A percentile compares a stretch with the other conserved stretches of the same genome.
phyloP scores from a whole-genome alignment of 1,140 invertebrate genomes.

The Apocrypta bakeri region DNA sequence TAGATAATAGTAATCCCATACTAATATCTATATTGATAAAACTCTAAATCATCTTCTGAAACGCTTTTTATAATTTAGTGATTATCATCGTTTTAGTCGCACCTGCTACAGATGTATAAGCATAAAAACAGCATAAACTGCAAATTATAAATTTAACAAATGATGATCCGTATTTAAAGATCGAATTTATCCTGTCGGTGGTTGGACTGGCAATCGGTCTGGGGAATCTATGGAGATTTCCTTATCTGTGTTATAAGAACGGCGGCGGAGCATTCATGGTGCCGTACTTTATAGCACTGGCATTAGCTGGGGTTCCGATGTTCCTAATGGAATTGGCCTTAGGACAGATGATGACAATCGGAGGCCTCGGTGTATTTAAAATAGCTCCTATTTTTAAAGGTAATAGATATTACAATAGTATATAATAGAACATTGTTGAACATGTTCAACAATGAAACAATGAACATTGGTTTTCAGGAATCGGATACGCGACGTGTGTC shows the following conservation, averaged over 20 bases:
- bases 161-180: too few species aligned
- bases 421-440: background rate
- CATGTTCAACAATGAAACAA: background rate
- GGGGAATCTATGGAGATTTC: conserved; percentile 79
- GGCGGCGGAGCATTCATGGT: conserved; percentile 91
- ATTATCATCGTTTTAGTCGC: too few species aligned
- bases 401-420: conserved; percentile 65
- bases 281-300: conserved; percentile 92
- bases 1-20: too few species aligned
- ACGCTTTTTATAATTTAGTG: too few species aligned
- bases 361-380: conserved; percentile 94
- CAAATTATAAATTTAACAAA: too few species aligned
- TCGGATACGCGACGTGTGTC: conserved; percentile 96
- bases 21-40: too few species aligned
- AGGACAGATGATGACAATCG: conserved; percentile 93
- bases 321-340: conserved; percentile 96
- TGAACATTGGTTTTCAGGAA: conserved; percentile 78
- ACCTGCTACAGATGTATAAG: too few species aligned
- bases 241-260: conserved; percentile 78
- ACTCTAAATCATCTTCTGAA: too few species aligned
- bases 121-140: too few species aligned
- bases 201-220: conserved; percentile 75
- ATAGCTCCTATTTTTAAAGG: conserved; percentile 98
- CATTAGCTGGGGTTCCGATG: conserved; percentile 93
- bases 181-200: conserved; percentile 68